Conservation (phyloP, 2,113 vertebrate species). For the Nothocercus julius region DNA sequence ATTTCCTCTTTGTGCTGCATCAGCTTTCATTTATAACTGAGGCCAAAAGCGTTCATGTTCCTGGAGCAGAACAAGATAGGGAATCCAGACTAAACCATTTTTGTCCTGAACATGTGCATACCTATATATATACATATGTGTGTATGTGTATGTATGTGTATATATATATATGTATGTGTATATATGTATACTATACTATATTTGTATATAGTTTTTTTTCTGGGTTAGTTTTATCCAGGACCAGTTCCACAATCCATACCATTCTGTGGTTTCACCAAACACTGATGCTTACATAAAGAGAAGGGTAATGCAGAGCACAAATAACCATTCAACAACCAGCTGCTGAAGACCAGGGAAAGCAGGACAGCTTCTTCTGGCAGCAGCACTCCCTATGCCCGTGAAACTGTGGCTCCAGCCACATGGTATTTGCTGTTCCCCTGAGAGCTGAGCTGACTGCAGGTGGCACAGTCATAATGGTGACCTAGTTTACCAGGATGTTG, state of each 20-base stretch:
- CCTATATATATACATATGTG: too few relatives aligned
- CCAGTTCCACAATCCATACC: fast-evolving
- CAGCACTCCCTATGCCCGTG: fast-evolving
- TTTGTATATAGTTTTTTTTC: background rate
- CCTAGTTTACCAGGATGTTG: background rate
- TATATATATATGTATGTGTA: too few relatives aligned
- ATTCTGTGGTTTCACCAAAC: background rate
- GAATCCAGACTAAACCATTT: background rate
- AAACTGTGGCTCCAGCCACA: background rate
- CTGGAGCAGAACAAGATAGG: background rate
- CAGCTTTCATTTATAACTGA: background rate
- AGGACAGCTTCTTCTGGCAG: background rate
- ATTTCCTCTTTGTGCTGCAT: fast-evolving
- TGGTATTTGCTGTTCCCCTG: background rate
- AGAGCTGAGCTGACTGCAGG: background rate
- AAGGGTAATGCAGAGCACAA: background rate
- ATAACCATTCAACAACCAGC: background rate
- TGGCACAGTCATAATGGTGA: background rate
- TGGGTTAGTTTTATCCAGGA: background rate
- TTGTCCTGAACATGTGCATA: too few relatives aligned
- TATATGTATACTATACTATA: too few relatives aligned
- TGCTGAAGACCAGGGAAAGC: fast-evolving
- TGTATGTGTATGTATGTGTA: too few relatives aligned
- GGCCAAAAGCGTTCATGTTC: background rate
- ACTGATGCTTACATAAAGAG: background rate